Conservation (phyloP, 92 coral and sea anemone genomes). For the Heliopora coerulea region DNA sequence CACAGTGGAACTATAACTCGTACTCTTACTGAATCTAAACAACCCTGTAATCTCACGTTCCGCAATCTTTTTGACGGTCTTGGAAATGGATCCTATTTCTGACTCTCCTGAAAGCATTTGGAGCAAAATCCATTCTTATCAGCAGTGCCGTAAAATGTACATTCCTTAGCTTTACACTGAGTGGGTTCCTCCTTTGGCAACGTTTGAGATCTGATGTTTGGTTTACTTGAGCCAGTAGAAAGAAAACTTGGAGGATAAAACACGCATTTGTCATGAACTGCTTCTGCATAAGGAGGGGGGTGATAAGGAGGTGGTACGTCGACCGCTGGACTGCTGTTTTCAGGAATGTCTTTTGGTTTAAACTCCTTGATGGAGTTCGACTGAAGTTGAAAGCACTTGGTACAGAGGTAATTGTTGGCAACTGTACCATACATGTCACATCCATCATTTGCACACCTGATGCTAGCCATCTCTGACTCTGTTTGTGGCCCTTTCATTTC, state of each 20-base stretch:
- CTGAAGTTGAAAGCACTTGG: conserved; percentile 80
- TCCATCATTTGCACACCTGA: conserved; percentile 76
- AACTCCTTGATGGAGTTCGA: conserved; percentile 62
- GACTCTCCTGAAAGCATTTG: conserved; percentile 59
- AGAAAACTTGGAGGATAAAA: conserved; percentile 22
- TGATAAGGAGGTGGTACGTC: conserved; percentile 29
- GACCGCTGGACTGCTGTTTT: not conserved
- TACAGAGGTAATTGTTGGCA: conserved; percentile 82
- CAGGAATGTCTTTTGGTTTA: not conserved
- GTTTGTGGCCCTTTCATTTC: conserved; percentile 34
- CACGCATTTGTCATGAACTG: not conserved
- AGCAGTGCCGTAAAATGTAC: conserved; percentile 79
- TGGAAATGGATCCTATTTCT: conserved; percentile 23
- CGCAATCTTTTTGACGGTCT: too few relatives aligned
- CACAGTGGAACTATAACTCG: too few relatives aligned
- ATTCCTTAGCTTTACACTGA: conserved; percentile 57
- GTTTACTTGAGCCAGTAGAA: not conserved
- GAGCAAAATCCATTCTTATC: conserved; percentile 82
- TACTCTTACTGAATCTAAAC: too few relatives aligned
- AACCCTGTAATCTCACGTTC: too few relatives aligned
- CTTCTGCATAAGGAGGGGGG: conserved; percentile 40
- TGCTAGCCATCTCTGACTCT: conserved; percentile 9
- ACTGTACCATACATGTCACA: conserved; percentile 84
- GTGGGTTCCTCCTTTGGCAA: conserved; percentile 3
- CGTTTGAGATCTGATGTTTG: not conserved